Conservation (phyloP, 2,888 invertebrate species). For the Incurvaria masculella region DNA sequence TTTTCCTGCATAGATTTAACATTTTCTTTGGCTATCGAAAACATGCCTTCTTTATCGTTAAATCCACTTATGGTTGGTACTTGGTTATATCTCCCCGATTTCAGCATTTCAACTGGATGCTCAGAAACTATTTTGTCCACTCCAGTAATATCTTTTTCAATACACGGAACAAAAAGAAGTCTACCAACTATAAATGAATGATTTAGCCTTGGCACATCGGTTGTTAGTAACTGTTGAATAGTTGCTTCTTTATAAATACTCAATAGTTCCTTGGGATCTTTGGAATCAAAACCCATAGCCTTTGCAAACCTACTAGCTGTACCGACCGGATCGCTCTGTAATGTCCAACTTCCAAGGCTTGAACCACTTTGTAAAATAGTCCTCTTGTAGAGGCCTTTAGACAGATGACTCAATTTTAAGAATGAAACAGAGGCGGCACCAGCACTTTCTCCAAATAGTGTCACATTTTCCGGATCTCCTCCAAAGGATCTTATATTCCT, state of each 20-base stretch:
- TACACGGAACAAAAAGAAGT: constrained; percentile 42
- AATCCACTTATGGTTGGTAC: constrained; percentile 40
- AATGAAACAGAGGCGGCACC: constrained; percentile 39
- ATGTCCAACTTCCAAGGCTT: constrained; percentile 37
- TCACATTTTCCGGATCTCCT: constrained; percentile 39
- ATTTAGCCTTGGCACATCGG: constrained; percentile 32
- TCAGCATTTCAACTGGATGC: constrained; percentile 32
- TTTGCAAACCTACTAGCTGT: constrained; percentile 30
- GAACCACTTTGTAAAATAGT: constrained; percentile 45
- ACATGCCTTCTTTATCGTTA: constrained; percentile 39
- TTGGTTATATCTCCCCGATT: constrained; percentile 27
- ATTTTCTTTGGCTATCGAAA: constrained; percentile 44
- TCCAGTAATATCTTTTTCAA: constrained; percentile 27
- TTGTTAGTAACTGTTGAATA: constrained; percentile 25
- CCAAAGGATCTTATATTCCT: constrained; percentile 36
- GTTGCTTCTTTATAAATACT: constrained; percentile 26
- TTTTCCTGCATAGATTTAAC: constrained; percentile 31
- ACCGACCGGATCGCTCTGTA: constrained; percentile 36
- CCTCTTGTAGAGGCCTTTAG: constrained; percentile 36
- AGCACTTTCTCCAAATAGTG: constrained; percentile 47
- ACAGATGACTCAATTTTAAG: constrained; percentile 39
- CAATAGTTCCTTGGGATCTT: constrained; percentile 30
- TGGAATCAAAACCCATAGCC: constrained; percentile 27
- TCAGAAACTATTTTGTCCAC: constrained; percentile 30
- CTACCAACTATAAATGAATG: constrained; percentile 39